These are phyloP conservation scores for Bergia puertoricense DNA, from an alignment of 92 coral and sea anemone genomes.

Conservation along the genomic window DNA sequence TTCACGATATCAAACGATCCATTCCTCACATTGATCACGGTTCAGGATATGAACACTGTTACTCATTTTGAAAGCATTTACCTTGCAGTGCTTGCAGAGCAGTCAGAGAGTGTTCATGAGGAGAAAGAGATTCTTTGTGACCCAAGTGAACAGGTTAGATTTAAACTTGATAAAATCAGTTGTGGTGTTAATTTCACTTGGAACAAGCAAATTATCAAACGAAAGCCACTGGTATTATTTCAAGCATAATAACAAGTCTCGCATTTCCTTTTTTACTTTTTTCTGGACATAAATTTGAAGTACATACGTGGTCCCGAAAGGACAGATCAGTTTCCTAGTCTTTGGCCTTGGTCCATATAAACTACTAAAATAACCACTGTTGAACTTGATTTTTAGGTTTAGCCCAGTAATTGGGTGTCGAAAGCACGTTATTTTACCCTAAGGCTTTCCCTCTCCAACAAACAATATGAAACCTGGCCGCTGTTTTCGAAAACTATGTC, in stretches of 20 bases:
- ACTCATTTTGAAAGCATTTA: not conserved
- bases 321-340: not conserved
- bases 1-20: too few species aligned
- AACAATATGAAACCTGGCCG: too few species aligned
- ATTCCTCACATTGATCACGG: too few species aligned
- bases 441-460: too few species aligned
- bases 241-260: too few species aligned
- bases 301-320: not conserved
- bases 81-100: not conserved
- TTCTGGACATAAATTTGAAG: too few species aligned
- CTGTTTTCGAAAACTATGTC: too few species aligned
- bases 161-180: not conserved
- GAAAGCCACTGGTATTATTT: too few species aligned
- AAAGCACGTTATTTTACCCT: not conserved
- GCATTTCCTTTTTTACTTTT: too few species aligned
- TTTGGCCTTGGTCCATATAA: not conserved
- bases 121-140: not conserved
- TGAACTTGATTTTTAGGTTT: not conserved
- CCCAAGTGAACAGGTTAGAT: not conserved
- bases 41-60: too few species aligned
- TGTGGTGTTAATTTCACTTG: too few species aligned
- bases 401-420: not conserved
- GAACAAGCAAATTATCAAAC: too few species aligned
- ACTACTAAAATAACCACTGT: not conserved
- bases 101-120: not conserved